Evolutionary conservation across 2,113 vertebrate genomes (phyloP).

Genomic region (Pachycephala philippinensis): DNA sequence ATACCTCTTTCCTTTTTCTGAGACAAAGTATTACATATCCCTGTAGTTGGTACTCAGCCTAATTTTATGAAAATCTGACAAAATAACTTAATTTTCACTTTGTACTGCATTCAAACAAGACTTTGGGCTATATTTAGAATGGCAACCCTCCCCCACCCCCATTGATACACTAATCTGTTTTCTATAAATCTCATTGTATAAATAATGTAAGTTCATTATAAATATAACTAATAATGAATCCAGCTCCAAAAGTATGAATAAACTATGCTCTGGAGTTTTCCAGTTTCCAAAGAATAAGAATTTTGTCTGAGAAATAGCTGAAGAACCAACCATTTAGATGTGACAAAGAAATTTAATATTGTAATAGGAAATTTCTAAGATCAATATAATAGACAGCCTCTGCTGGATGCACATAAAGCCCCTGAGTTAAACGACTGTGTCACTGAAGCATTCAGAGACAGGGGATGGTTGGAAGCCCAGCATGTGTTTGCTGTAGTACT

Average conservation of each 20-base stretch:
- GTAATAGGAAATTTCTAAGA: conserved; percentile 33
- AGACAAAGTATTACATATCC: not conserved
- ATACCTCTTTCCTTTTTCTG: not conserved
- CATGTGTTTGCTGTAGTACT: not conserved
- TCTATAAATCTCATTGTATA: conserved; percentile 29
- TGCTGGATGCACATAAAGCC: conserved; percentile 28
- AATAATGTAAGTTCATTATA: conserved; percentile 31
- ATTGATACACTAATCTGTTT: conserved; percentile 8
- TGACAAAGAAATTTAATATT: conserved; percentile 37
- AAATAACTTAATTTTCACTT: not conserved
- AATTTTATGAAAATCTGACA: conserved; percentile 18
- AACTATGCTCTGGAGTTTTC: not conserved
- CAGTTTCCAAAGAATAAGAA: not conserved
- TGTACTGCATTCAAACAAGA: not conserved
- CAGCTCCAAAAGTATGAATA: not conserved
- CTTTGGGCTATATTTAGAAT: not conserved
- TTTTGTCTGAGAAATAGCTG: conserved; percentile 11
- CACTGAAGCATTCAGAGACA: not conserved
- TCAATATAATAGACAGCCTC: conserved; percentile 29
- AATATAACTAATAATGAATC: conserved; percentile 29
- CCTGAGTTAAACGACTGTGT: conserved; percentile 16
- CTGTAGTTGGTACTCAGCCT: not conserved
- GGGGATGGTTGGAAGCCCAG: conserved; percentile 9
- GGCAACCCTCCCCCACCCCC: not conserved
- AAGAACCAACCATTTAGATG: not conserved